Evolutionary conservation across 2,113 vertebrate species (phyloP).

Genomic region (Lates calcarifer): DNA sequence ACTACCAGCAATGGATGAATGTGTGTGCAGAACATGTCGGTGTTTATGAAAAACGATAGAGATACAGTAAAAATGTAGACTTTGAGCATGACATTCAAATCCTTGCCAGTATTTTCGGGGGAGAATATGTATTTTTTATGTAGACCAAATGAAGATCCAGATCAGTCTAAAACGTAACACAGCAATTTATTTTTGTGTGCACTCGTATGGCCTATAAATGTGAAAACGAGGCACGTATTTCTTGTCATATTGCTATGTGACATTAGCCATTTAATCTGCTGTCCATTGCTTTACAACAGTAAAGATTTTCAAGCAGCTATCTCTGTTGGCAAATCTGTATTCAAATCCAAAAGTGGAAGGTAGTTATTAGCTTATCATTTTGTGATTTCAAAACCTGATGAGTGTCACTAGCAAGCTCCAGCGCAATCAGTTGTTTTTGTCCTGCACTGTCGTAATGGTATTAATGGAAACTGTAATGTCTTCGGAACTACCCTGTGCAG

Average conservation of each 20-base stretch:
- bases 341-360: too few species aligned
- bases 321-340: not conserved
- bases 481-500: not conserved
- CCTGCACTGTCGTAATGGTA: not conserved
- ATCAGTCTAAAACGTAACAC: not conserved
- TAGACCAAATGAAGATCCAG: conserved; percentile 36
- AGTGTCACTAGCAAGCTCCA: too few species aligned
- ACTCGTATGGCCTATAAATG: too few species aligned
- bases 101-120: conserved; percentile 4
- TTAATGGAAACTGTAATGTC: not conserved
- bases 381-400: not conserved
- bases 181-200: too few species aligned
- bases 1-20: conserved; percentile 20
- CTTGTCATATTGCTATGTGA: not conserved
- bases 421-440: not conserved
- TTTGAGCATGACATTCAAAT: conserved; percentile 8
- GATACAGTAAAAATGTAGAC: not conserved
- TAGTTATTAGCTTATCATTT: too few species aligned
- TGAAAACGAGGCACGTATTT: not conserved
- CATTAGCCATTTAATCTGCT: not conserved
- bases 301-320: not conserved
- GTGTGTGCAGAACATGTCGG: conserved; percentile 4
- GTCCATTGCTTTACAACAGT: not conserved
- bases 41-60: not conserved
- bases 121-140: conserved; percentile 40